Evolutionary conservation across 2,113 vertebrate species (phyloP), one percentile per base, ranked within the genome.

Genomic region (Ascaphus truei): DNA sequence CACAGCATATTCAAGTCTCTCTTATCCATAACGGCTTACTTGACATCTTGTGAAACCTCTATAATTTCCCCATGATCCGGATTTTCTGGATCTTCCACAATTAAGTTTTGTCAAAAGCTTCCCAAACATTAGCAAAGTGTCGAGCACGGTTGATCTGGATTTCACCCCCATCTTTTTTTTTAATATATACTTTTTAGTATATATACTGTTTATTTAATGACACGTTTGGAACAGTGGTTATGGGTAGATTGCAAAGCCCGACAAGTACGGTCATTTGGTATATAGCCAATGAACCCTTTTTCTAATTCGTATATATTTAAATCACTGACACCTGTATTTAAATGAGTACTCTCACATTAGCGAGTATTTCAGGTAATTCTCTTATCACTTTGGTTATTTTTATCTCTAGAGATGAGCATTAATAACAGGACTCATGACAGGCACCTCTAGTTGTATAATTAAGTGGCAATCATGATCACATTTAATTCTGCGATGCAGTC

Each of bases 71-170:
- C 92, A 85, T 90, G 84, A 91, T 90, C 82, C 85, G 77, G 86
- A 81, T 59, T 81, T 80, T 83, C 84, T 75, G 82, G 72, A 78
- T 82, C 83, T 83, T 86, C 83, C 79, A 89, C 91, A 92, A 92
- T 91, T 91, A 93, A 92, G 83, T 86, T 89, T 85, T 91, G 87
- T 88, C 84, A 83, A 83, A 89, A 87, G 81, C 79, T 74, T 84
- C 88, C 81, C 85, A 80, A 82, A 82, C 87, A 71, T 76, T 74
- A 73, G 53, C 58, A 31, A 78, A 81, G 71, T 51, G 75, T 78
- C 81, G 80, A 73, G 77, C n/a, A n/a, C n/a, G n/a, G n/a, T n/a
- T n/a, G n/a, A n/a, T n/a, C n/a, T n/a, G n/a, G n/a, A n/a, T n/a
- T n/a, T n/a, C n/a, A n/a, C n/a, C n/a, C n/a, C n/a, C n/a, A n/a